These are phyloP conservation scores for Simalia tracyae DNA, from an alignment of 2,797 vertebrate genomes.

Conservation along the genomic window DNA sequence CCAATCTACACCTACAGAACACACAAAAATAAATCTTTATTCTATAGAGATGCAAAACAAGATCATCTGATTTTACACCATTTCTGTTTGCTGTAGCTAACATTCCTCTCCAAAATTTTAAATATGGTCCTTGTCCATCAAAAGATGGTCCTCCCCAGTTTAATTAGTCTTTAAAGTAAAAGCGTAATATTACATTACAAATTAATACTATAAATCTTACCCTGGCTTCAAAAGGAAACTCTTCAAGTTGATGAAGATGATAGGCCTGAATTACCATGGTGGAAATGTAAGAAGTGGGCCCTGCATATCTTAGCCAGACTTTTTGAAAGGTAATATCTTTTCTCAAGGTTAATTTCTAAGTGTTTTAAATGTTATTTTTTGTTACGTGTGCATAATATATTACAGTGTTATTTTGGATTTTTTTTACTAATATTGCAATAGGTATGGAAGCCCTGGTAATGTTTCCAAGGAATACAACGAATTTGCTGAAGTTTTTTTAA, in stretches of 20 bases:
- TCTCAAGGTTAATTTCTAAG: not conserved
- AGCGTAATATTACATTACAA: not conserved
- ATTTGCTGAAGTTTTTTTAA: conserved; percentile 98
- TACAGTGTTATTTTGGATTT: conserved; percentile 28
- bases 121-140: not conserved
- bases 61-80: not conserved
- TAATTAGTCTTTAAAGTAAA: not conserved
- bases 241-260: conserved; percentile 98
- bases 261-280: conserved; percentile 95
- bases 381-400: conserved; percentile 22
- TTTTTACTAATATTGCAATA: conserved; percentile 64
- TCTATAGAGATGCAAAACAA: not conserved
- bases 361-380: not conserved
- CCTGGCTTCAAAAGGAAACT: conserved; percentile 82
- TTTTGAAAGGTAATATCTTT: conserved; percentile 88
- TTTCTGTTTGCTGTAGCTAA: not conserved
- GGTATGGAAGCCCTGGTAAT: conserved; percentile 98
- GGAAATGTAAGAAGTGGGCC: conserved; percentile 99
- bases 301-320: conserved; percentile 97
- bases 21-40: not conserved
- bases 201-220: not conserved
- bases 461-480: conserved; percentile 99
- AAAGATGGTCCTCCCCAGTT: not conserved
- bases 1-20: not conserved
- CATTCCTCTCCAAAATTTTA: not conserved